Conservation (phyloP, 2,113 vertebrate genomes). For the Regulus satrapa region DNA sequence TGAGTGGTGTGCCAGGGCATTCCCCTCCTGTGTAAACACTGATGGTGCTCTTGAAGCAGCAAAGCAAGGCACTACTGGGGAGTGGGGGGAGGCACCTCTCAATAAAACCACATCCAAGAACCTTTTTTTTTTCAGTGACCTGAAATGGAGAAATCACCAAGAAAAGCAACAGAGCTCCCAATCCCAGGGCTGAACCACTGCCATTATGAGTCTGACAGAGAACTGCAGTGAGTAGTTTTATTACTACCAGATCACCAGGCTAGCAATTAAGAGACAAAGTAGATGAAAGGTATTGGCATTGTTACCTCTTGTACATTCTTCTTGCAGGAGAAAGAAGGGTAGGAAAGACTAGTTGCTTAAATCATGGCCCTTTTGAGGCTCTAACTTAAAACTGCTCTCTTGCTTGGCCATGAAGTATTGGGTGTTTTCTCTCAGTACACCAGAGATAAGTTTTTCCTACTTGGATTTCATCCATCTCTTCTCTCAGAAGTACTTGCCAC, state of each 20-base stretch:
- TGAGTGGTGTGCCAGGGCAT: neutral
- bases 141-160: neutral
- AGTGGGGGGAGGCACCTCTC: neutral
- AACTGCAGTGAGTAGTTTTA: rapidly evolving
- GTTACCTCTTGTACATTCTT: neutral
- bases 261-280: neutral
- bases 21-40: neutral
- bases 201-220: rapidly evolving
- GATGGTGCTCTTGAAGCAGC: neutral
- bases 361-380: neutral
- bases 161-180: neutral
- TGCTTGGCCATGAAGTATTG: neutral
- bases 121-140: neutral
- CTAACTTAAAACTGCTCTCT: neutral
- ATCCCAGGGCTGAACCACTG: neutral
- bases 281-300: neutral
- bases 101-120: neutral
- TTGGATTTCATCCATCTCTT: neutral
- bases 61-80: neutral
- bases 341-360: neutral
- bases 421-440: neutral
- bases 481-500: neutral
- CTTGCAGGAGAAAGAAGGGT: neutral
- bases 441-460: neutral
- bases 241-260: neutral